phyloP scores from a whole-genome alignment of 2,113 vertebrate species.

The Rhegmatorhina hoffmannsi region DNA sequence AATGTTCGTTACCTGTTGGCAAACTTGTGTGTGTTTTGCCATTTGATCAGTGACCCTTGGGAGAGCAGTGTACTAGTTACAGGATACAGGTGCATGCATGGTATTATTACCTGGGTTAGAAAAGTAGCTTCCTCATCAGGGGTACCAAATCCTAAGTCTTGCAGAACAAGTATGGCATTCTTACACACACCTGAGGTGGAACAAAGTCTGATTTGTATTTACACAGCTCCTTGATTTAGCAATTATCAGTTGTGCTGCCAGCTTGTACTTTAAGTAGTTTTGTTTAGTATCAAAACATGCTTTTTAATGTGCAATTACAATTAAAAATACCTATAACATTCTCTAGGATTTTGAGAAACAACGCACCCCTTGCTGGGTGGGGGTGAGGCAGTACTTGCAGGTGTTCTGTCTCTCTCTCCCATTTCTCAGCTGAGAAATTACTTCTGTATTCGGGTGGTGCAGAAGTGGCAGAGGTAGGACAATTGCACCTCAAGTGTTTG shows the following conservation, averaged over 20 bases:
- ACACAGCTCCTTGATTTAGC: neutral
- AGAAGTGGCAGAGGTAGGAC: neutral
- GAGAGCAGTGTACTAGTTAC: neutral
- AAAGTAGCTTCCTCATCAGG: neutral
- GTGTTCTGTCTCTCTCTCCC: neutral
- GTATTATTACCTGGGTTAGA: neutral
- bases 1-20: neutral
- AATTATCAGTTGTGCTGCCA: neutral
- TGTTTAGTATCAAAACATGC: neutral
- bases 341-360: neutral
- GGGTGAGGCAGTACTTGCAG: neutral
- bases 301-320: neutral
- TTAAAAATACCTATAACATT: neutral
- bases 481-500: neutral
- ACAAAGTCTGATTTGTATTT: neutral
- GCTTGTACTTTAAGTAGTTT: neutral
- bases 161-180: neutral
- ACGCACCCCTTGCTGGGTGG: neutral
- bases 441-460: neutral
- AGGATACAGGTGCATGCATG: neutral
- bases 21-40: neutral
- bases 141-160: neutral
- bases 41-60: neutral
- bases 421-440: neutral
- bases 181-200: neutral